These are phyloP conservation scores for Muschampia plurimacula DNA, from an alignment of 2,888 invertebrate genomes.

Conservation along the genomic window DNA sequence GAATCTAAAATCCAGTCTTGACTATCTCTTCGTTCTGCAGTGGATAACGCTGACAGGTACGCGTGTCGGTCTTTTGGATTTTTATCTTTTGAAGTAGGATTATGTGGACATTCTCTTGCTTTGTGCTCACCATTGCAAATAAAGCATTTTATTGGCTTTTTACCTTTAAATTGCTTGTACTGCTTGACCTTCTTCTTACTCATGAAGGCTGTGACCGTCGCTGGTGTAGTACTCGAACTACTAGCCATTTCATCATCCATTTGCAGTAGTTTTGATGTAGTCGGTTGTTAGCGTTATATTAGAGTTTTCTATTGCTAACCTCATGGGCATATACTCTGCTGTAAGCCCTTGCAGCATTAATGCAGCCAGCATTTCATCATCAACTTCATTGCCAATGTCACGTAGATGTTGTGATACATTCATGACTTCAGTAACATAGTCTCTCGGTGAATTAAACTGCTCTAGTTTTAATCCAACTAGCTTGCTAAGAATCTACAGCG, in stretches of 20 bases:
- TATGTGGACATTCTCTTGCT: slow-evolving; percentile 1
- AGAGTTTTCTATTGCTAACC: background rate
- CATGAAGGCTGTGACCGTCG: background rate
- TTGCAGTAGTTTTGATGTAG: background rate
- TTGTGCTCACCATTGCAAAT: background rate
- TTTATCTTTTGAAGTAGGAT: background rate
- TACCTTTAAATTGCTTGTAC: background rate
- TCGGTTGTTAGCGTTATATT: background rate
- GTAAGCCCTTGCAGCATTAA: background rate
- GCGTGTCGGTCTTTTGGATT: background rate
- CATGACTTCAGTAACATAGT: slow-evolving; percentile 4
- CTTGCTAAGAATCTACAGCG: background rate
- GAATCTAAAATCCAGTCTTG: background rate
- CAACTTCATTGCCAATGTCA: background rate
- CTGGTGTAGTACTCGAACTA: background rate
- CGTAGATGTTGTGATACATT: background rate
- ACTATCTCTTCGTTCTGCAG: background rate
- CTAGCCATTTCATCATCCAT: background rate
- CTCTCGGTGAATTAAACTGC: slow-evolving; percentile 4
- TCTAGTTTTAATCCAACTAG: slow-evolving; percentile 4
- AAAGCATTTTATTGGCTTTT: background rate
- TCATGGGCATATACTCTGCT: background rate
- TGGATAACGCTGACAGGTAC: background rate
- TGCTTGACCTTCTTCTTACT: background rate
- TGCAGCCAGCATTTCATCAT: background rate